A percentile compares a stretch with the other conserved stretches of the same genome.
Evolutionary conservation across 2,797 vertebrate species (phyloP).

Genomic region (Gastrophryne carolinensis): DNA sequence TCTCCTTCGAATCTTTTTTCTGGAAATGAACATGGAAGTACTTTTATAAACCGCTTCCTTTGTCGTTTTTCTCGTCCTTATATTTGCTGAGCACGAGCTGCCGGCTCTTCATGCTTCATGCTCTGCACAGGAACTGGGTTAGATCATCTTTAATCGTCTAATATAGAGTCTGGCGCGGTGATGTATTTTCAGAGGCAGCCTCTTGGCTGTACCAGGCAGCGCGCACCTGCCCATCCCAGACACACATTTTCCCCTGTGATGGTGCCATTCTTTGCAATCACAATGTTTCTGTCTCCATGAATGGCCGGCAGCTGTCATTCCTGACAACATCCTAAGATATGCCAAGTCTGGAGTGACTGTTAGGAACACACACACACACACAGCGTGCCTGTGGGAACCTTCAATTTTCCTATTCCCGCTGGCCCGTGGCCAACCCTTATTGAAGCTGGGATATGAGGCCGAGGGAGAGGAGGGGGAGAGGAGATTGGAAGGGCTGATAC

Average conservation of each 20-base stretch:
- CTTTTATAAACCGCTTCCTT: neutral
- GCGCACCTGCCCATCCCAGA: neutral
- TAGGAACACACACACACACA: slow-evolving; percentile 34
- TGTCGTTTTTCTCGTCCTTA: neutral
- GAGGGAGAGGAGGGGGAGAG: slow-evolving; percentile 16
- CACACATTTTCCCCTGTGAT: neutral
- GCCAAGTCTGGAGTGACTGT: slow-evolving; percentile 8
- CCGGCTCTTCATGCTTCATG: neutral
- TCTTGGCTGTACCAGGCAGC: neutral
- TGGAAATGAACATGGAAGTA: neutral
- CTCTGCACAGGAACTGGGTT: neutral
- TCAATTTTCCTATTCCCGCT: slow-evolving; percentile 27
- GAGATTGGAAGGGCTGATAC: slow-evolving; percentile 19
- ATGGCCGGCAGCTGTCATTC: neutral
- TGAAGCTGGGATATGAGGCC: slow-evolving; percentile 19
- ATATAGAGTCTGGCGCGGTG: neutral
- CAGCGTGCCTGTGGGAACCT: slow-evolving; percentile 46
- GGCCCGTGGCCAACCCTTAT: slow-evolving; percentile 17
- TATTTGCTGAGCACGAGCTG: neutral
- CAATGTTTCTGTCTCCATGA: neutral
- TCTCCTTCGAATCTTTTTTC: neutral
- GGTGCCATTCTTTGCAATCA: neutral
- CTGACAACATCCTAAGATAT: neutral
- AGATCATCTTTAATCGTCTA: neutral
- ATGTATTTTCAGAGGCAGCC: neutral